These are phyloP conservation scores for Borostomias antarcticus DNA, from an alignment of 2,797 vertebrate genomes.

Conservation along the genomic window DNA sequence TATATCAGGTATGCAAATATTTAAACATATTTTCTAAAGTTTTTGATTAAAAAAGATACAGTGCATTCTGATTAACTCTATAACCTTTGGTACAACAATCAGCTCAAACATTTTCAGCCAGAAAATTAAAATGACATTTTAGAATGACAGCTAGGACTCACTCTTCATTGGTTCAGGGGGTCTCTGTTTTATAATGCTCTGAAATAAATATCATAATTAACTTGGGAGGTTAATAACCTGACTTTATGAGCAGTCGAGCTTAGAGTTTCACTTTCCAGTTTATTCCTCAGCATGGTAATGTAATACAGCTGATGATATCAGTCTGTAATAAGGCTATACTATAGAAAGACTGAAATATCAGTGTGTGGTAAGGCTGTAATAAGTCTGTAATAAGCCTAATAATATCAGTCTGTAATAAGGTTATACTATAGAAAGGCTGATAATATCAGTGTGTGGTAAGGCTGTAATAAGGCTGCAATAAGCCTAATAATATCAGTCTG, in stretches of 20 bases:
- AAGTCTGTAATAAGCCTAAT: too few relatives aligned
- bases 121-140: constrained; percentile 27
- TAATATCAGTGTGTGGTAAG: too few relatives aligned
- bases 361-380: too few relatives aligned
- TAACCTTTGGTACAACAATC: constrained; percentile 17
- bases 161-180: constrained; percentile 32
- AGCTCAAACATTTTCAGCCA: constrained; percentile 12
- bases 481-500: too few relatives aligned
- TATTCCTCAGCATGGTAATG: constrained; percentile 54
- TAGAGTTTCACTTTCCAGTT: constrained; percentile 55
- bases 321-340: too few relatives aligned
- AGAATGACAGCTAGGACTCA: constrained; percentile 21
- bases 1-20: constrained; percentile 5
- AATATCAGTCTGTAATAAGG: constrained; percentile 74
- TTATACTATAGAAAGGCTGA: too few relatives aligned
- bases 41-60: neutral
- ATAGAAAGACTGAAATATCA: too few relatives aligned
- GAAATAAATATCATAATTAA: constrained; percentile 69
- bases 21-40: too few relatives aligned
- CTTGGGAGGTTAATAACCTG: constrained; percentile 59
- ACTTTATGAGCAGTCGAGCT: constrained; percentile 63
- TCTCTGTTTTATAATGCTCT: constrained; percentile 49
- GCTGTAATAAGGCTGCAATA: too few relatives aligned
- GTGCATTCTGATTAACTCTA: constrained; percentile 13
- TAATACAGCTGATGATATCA: too few relatives aligned